These are phyloP conservation scores for Sparus aurata DNA, from an alignment of 2,797 vertebrate species.

Conservation along the genomic window DNA sequence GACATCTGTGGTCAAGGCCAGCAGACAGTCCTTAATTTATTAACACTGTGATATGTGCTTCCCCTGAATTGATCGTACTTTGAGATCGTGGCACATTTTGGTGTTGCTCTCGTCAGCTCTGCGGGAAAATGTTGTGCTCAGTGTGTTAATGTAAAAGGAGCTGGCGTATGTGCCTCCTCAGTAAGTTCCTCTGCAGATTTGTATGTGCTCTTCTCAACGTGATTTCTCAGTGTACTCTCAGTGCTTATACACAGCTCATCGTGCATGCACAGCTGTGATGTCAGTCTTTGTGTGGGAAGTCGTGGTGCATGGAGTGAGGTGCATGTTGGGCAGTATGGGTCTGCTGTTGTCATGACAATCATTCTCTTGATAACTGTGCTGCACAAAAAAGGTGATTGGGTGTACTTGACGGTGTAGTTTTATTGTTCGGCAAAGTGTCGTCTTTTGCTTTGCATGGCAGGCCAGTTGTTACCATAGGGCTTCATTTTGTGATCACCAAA, in stretches of 20 bases:
- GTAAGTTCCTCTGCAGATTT: conserved; percentile 20
- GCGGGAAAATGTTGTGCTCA: conserved; percentile 24
- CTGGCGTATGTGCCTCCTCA: conserved; percentile 8
- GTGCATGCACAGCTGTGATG: conserved; percentile 81
- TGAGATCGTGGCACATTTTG: conserved; percentile 3
- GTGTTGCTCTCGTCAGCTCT: conserved; percentile 15
- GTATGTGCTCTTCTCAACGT: conserved; percentile 35
- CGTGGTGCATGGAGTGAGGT: conserved; percentile 81
- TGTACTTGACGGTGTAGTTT: conserved; percentile 50
- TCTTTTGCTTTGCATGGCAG: conserved; percentile 83
- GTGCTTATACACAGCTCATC: conserved; percentile 60
- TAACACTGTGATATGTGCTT: conserved; percentile 18
- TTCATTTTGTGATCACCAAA: conserved; percentile 81
- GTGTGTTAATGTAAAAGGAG: conserved; percentile 30
- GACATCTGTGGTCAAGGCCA: conserved; percentile 40
- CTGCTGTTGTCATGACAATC: conserved; percentile 82
- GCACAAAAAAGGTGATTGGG: conserved; percentile 45
- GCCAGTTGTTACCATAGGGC: conserved; percentile 50
- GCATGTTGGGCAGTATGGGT: conserved; percentile 79
- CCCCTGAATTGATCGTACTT: not conserved
- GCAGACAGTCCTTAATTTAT: conserved; percentile 17
- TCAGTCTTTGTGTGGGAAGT: conserved; percentile 80
- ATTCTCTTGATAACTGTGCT: conserved; percentile 64
- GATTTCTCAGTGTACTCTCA: conserved; percentile 58
- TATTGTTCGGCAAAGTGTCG: conserved; percentile 40